phyloP scores from a whole-genome alignment of 2,888 invertebrate genomes.

The Ormia ochracea region DNA sequence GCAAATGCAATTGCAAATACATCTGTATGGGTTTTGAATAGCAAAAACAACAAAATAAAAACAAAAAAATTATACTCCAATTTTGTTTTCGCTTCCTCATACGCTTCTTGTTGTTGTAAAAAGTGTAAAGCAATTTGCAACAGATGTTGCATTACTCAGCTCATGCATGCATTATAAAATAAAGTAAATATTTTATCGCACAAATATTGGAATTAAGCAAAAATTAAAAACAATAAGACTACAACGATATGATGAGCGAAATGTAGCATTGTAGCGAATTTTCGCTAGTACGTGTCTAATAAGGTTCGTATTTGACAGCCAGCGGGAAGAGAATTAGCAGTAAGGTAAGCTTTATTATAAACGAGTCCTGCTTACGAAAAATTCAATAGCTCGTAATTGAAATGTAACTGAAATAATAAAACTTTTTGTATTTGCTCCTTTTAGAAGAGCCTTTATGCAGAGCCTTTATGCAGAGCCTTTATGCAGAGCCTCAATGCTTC shows the following conservation, averaged over 20 bases:
- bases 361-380: too few species aligned
- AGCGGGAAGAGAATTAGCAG: too few species aligned
- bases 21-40: not conserved
- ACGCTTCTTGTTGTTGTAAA: constrained; percentile 16
- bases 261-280: not conserved
- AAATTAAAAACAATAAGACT: constrained; percentile 10
- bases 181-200: constrained; percentile 57
- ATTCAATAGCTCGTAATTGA: too few species aligned
- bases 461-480: too few species aligned
- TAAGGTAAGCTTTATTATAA: too few species aligned
- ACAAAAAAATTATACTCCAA: not conserved
- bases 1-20: constrained; percentile 1
- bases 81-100: constrained; percentile 2
- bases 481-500: too few species aligned
- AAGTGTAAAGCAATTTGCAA: constrained; percentile 62
- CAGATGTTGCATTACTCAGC: constrained; percentile 61
- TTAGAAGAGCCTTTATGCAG: too few species aligned
- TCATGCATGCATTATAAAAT: constrained; percentile 54
- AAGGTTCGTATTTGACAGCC: too few species aligned
- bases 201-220: constrained; percentile 50
- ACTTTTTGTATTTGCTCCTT: too few species aligned
- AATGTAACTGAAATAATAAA: too few species aligned
- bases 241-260: not conserved
- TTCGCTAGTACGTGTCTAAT: not conserved
- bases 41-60: constrained; percentile 7